Percentiles rank a stretch among this genome's conserved stretches.
These are phyloP conservation scores for Chlorocebus sabaeus DNA, from an alignment of 2,113 vertebrate species.

Conservation along the genomic window DNA sequence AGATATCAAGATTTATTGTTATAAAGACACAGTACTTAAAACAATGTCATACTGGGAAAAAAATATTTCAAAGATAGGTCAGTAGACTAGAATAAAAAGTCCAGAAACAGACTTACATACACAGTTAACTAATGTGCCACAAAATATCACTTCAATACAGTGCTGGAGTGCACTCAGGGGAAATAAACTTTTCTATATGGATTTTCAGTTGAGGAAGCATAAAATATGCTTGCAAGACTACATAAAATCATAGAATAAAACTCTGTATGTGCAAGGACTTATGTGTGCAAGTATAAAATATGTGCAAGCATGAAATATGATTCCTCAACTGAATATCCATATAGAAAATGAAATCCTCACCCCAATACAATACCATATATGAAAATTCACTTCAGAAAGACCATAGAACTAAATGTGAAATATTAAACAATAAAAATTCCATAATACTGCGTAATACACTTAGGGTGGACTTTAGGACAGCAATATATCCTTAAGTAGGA, in stretches of 20 bases:
- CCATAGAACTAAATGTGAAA: neutral
- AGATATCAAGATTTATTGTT: neutral
- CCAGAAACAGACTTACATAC: neutral
- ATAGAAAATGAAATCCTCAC: neutral
- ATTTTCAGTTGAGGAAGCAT: too few species aligned
- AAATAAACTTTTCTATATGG: neutral
- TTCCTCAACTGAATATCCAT: neutral
- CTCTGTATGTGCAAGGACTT: too few species aligned
- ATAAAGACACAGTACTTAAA: neutral
- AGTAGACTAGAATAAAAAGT: neutral
- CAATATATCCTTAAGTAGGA: neutral
- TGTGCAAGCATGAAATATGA: neutral
- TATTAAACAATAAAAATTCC: neutral
- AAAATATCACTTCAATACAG: neutral
- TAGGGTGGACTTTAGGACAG: neutral
- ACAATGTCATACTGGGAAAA: neutral
- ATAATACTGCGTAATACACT: neutral
- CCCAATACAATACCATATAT: neutral
- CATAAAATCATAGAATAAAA: too few species aligned
- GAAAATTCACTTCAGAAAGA: neutral
- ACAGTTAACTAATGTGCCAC: neutral
- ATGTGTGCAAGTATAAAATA: too few species aligned
- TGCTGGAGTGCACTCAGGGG: neutral
- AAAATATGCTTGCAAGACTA: too few species aligned
- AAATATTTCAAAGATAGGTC: neutral